phyloP scores from a whole-genome alignment of 2,888 invertebrate species.

The Trisateles emortualis region DNA sequence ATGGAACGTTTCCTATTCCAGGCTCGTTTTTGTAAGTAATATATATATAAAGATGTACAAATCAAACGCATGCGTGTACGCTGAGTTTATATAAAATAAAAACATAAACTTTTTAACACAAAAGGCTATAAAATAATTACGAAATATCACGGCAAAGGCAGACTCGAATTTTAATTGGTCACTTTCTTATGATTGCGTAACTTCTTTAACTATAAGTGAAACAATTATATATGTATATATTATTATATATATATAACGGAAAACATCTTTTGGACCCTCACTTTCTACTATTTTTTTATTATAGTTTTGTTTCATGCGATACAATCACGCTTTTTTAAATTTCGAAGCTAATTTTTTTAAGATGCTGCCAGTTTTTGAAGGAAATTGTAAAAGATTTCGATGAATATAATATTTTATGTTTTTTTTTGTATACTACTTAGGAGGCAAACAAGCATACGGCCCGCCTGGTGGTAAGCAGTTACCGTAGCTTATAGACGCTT shows the following conservation, averaged over 20 bases:
- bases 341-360: constrained; percentile 29
- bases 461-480: no score
- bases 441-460: no score
- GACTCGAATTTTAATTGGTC: constrained; percentile 76
- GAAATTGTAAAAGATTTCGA: no score
- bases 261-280: constrained; percentile 64
- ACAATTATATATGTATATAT: constrained; percentile 82
- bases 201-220: constrained; percentile 70
- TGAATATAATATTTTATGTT: no score
- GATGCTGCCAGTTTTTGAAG: neutral
- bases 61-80: neutral
- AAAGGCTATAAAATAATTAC: constrained; percentile 46
- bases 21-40: no score
- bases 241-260: constrained; percentile 79
- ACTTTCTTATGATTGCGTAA: constrained; percentile 80
- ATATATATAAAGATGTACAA: no score
- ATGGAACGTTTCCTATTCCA: no score
- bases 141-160: constrained; percentile 43
- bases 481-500: no score
- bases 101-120: constrained; percentile 30
- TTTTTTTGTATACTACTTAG: no score
- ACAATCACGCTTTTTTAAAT: constrained; percentile 39
- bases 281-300: constrained; percentile 77
- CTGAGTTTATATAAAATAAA: constrained; percentile 8
- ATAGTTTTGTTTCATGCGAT: constrained; percentile 71